Conservation (phyloP, 2,888 invertebrate genomes). For the Dermolepida albohirtum region DNA sequence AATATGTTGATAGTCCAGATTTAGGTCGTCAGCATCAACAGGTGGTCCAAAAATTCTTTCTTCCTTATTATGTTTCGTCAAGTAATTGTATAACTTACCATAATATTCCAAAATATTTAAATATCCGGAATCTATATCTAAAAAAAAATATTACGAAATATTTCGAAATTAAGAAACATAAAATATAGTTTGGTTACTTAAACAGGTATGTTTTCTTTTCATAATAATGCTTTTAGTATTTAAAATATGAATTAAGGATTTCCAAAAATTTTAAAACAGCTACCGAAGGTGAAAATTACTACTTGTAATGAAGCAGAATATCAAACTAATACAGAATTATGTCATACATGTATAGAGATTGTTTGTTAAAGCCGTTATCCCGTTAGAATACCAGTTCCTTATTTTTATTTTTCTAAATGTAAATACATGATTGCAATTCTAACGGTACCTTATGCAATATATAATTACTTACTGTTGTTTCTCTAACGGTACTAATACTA, state of each 20-base stretch:
- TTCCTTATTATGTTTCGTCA: not conserved
- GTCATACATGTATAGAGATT: no score
- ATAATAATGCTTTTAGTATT: not conserved
- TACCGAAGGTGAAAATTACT: no score
- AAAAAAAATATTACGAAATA: not conserved
- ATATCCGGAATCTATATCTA: not conserved
- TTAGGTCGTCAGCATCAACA: not conserved
- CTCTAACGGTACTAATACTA: no score
- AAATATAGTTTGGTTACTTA: not conserved
- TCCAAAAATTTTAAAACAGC: no score
- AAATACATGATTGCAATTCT: not conserved
- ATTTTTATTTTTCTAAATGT: constrained; percentile 1
- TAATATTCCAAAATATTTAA: not conserved
- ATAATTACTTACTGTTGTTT: no score
- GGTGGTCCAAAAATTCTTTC: constrained; percentile 21
- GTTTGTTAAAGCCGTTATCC: no score
- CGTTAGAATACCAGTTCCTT: constrained; percentile 2
- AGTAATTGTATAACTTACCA: constrained; percentile 3
- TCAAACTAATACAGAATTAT: no score
- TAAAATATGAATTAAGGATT: no score
- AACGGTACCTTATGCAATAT: no score
- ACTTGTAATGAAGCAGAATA: no score
- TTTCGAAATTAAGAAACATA: not conserved
- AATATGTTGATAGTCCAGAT: constrained; percentile 7
- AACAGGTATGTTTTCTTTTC: not conserved